Evolutionary conservation across 2,888 invertebrate genomes (phyloP).

Genomic region (Athalia circularis): DNA sequence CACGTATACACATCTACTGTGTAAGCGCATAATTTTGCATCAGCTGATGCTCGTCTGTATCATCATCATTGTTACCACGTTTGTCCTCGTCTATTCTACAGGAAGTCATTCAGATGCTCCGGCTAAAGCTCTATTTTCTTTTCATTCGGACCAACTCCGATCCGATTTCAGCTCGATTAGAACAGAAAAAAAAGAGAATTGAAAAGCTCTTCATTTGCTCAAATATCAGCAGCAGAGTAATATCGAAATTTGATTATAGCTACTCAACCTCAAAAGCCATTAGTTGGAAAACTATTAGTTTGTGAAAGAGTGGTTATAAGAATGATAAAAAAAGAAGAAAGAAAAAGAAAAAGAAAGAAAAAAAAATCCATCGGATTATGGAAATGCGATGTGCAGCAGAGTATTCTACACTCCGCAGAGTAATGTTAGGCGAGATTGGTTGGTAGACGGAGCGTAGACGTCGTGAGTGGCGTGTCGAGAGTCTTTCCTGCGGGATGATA

Average conservation of each 20-base stretch:
- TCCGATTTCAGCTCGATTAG: no score
- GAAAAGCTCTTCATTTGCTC: no score
- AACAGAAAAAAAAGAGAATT: no score
- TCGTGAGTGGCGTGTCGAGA: constrained; percentile 15
- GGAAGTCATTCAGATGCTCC: no score
- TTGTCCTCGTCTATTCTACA: no score
- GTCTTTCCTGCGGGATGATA: constrained; percentile 1
- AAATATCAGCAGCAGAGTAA: no score
- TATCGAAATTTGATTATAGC: neutral
- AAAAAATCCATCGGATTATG: constrained; percentile 38
- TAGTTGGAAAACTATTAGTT: constrained; percentile 36
- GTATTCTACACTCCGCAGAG: neutral
- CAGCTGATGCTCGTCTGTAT: no score
- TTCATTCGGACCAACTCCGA: no score
- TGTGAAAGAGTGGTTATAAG: constrained; percentile 2
- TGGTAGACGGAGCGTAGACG: constrained; percentile 23
- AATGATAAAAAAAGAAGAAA: neutral
- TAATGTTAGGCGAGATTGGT: neutral
- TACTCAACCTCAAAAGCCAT: neutral
- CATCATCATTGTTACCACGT: no score
- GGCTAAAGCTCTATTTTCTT: no score
- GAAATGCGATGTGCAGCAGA: constrained; percentile 12
- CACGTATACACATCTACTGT: no score
- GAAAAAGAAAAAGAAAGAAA: neutral
- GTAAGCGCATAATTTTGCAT: no score